These are phyloP conservation scores for Ctenopoma kingsleyae DNA, from an alignment of 2,797 vertebrate species.

Conservation along the genomic window DNA sequence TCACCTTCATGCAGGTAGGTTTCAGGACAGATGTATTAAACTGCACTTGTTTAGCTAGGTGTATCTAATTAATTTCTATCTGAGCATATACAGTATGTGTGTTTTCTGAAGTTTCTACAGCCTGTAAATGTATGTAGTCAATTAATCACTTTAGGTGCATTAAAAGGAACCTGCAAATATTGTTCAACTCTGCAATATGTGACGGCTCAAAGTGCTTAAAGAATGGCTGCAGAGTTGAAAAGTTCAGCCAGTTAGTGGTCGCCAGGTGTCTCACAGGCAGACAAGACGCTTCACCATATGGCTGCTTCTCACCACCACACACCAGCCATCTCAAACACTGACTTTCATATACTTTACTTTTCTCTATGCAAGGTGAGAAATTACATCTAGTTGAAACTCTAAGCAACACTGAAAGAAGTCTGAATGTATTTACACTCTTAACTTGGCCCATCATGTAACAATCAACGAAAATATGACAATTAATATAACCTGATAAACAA, in stretches of 20 bases:
- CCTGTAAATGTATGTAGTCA: too few relatives aligned
- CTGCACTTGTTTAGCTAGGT: too few relatives aligned
- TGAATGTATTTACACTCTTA: constrained; percentile 1
- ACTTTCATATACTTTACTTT: constrained; percentile 73
- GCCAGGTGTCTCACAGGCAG: constrained; percentile 75
- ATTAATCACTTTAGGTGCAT: not conserved
- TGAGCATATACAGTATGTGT: too few relatives aligned
- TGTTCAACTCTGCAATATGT: not conserved
- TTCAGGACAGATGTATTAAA: too few relatives aligned
- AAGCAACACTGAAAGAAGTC: constrained; percentile 9
- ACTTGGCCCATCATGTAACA: constrained; percentile 2
- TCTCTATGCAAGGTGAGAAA: constrained; percentile 49
- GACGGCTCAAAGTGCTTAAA: constrained; percentile 20
- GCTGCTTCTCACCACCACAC: constrained; percentile 64
- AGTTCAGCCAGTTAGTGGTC: constrained; percentile 71
- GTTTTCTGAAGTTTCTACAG: too few relatives aligned
- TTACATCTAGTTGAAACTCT: constrained; percentile 23
- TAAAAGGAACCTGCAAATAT: constrained; percentile 3
- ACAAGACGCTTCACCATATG: constrained; percentile 74
- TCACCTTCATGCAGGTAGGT: too few relatives aligned
- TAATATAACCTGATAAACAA: constrained; percentile 45
- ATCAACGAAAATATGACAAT: constrained; percentile 29
- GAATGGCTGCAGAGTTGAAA: constrained; percentile 60
- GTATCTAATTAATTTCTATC: too few relatives aligned
- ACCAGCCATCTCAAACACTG: constrained; percentile 60